Evolutionary conservation across 2,888 invertebrate genomes (phyloP), one percentile per base, ranked within the genome.

Genomic region (Tromatobia lineatoria): DNA sequence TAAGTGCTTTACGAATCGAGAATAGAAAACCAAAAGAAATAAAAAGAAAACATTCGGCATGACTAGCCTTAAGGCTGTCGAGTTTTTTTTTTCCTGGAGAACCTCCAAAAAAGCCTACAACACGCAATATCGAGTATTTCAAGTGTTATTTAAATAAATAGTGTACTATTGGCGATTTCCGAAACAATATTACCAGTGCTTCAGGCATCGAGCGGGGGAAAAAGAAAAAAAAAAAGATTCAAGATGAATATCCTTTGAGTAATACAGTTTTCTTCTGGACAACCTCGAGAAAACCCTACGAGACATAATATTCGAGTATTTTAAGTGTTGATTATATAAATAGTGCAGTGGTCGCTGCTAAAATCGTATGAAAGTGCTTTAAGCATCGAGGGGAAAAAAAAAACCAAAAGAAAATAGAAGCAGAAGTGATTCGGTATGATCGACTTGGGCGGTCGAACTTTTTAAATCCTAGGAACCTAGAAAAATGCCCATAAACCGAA

Each of bases 21-120:
- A 61, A 18, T 42, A 20, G 18, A 38, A 64, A 59, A 6, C 13
- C 47, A 34, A 54, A 67, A 52, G 45, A 66, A 45, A 18, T 45
- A 69, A 10, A 84, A 70, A 78, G 75, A 61, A 61, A 34, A 50
- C 42, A 75, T 74, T 45, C 67, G 66, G 59, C 54, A 75, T 80
- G 76, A 66, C 70, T 77, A 66, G 64, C 57, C 52, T 67, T 70
- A 61, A 67, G 47, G 59, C 80, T 47, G 42, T 71, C n/a, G 71
- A 18, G 23, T 64, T 59, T 70, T 47, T 75, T 80, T 66, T 59
- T n/a, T n/a, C n/a, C 76, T 38, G 64, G 69, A 64, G 54, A 57
- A 70, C 54, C 69, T 66, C 71, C 67, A 80, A 25, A 29, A 59
- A 8, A 18, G 42, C 66, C 34, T 23, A 29, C 61, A 59, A 45